Percentiles rank a stretch among this genome's conserved stretches.
phyloP scores from a whole-genome alignment of 2,113 vertebrate species.

The Cathartes aura region DNA sequence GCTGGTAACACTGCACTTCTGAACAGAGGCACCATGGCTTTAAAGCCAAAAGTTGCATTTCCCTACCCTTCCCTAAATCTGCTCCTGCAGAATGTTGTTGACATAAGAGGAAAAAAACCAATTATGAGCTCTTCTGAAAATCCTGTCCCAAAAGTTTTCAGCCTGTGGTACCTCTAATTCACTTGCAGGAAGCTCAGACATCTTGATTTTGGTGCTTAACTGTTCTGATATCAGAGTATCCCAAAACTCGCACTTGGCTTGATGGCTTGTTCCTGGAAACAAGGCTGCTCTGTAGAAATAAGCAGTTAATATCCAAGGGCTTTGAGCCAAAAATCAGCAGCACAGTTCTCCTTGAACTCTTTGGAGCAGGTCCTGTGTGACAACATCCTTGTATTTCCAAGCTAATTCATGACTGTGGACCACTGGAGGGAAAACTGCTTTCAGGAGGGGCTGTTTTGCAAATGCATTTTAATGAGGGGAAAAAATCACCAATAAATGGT shows the following conservation, averaged over 20 bases:
- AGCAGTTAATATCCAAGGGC: neutral
- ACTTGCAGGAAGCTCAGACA: neutral
- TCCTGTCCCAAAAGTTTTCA: neutral
- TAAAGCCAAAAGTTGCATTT: neutral
- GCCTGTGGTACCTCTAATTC: neutral
- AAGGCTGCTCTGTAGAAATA: neutral
- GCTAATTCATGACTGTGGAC: neutral
- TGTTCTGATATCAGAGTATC: neutral
- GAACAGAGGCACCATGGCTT: neutral
- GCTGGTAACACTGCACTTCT: neutral
- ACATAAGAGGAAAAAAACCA: neutral
- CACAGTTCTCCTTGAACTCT: neutral
- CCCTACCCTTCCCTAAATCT: neutral
- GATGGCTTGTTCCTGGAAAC: neutral
- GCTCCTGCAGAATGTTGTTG: neutral
- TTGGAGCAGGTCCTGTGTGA: neutral
- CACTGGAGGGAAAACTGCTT: neutral
- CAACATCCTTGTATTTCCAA: neutral
- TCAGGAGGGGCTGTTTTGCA: neutral
- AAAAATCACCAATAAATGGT: neutral
- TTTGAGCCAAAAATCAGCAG: neutral
- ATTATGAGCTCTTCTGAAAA: neutral
- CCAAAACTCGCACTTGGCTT: neutral
- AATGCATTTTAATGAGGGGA: neutral
- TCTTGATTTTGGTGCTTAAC: neutral